Evolutionary conservation across 1,140 invertebrate genomes (phyloP), one percentile per base, ranked within the genome.

Genomic region (Oryzaephilus surinamensis): DNA sequence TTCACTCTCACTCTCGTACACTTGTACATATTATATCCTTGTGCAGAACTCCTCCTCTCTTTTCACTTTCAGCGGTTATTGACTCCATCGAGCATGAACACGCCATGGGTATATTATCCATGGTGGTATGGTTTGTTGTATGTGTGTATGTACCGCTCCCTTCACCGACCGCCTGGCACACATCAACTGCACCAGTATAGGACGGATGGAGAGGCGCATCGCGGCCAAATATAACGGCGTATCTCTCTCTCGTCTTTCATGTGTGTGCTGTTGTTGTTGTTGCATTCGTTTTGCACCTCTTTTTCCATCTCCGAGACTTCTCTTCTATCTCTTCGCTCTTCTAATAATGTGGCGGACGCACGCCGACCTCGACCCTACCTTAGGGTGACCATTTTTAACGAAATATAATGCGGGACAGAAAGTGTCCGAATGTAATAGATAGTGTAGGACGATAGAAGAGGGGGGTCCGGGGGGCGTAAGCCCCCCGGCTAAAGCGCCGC

Each of bases 41-140:
- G 42, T 38, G 46, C 50, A 43, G 43, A 49, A 48, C 45, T 42
- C 45, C 41, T 45, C 52, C 47, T 54, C 52, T 54, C 52, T 52
- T 54, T 54, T 54, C 52, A 54, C 52, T 54, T 54, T 54, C 52
- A 52, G 50, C 45, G 52, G 52, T 35, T 48, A 42, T 47, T 46
- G 52, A 54, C 46, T 47, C 46, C 32, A 8, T 32, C 18, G 21
- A 16, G 19, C 40, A 1, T 10, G 8, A 6, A 24, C 23, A 24
- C 23, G 14, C 31, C 20, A 20, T 15, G n/a, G n/a, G n/a, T n/a
- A n/a, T n/a, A n/a, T n/a, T n/a, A n/a, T n/a, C n/a, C n/a, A n/a
- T n/a, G n/a, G n/a, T n/a, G n/a, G n/a, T n/a, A n/a, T n/a, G n/a
- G n/a, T n/a, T n/a, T n/a, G n/a, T n/a, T n/a, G n/a, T n/a, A n/a